These are phyloP conservation scores for Crypturellus tataupa DNA, from an alignment of 2,797 vertebrate species.

Conservation along the genomic window DNA sequence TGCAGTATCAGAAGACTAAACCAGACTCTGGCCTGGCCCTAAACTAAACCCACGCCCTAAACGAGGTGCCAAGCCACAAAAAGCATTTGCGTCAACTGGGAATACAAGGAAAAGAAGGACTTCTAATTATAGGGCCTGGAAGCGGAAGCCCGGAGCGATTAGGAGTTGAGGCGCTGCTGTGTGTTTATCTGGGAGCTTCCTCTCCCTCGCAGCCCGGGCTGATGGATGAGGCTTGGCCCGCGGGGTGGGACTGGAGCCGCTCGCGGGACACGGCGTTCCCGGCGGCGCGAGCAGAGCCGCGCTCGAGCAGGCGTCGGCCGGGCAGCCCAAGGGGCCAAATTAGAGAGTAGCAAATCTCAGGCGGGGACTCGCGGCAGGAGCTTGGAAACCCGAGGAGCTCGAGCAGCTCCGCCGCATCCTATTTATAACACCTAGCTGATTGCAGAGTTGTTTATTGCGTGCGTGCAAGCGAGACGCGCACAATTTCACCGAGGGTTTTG, in stretches of 20 bases:
- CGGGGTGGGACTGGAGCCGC: conserved; percentile 84
- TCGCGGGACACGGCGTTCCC: conserved; percentile 87
- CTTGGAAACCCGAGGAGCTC: conserved; percentile 84
- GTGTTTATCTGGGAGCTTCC: conserved; percentile 98
- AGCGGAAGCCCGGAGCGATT: conserved; percentile 96
- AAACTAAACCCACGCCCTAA: conserved; percentile 97
- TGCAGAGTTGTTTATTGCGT: conserved; percentile 81
- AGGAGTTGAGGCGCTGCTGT: conserved; percentile 96
- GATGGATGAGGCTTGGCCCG: conserved; percentile 88
- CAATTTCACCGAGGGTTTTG: neutral
- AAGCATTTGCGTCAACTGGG: conserved; percentile 99
- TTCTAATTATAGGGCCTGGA: conserved; percentile 99
- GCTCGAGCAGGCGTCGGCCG: conserved; percentile 92
- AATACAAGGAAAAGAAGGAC: conserved; percentile 96
- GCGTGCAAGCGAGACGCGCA: conserved; percentile 19
- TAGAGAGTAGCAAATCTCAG: conserved; percentile 89
- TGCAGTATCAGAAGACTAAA: conserved; percentile 96
- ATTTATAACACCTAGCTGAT: conserved; percentile 93
- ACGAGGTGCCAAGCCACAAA: conserved; percentile 99
- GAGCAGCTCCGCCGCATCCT: conserved; percentile 88
- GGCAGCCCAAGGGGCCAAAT: conserved; percentile 91
- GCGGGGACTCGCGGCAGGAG: conserved; percentile 84
- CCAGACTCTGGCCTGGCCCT: conserved; percentile 92
- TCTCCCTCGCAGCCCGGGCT: conserved; percentile 82
- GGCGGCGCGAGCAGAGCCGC: conserved; percentile 92